Evolutionary conservation across 2,888 invertebrate species (phyloP).

Genomic region (Crematogaster levior): DNA sequence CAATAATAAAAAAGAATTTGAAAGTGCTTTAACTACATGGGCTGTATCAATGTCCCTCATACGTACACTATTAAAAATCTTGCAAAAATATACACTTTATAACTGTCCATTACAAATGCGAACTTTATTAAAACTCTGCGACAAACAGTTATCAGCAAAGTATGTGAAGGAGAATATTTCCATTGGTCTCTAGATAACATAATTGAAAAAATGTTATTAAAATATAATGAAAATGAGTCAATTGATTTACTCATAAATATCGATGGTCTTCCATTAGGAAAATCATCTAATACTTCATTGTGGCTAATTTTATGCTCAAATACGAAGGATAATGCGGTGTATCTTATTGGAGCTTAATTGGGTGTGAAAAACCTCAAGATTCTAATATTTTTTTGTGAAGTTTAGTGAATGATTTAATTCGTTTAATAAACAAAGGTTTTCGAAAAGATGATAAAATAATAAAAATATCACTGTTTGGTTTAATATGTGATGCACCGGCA

Average conservation of each 20-base stretch:
- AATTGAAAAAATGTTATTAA: not conserved
- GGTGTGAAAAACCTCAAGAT: not conserved
- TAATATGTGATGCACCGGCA: not conserved
- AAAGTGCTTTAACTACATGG: not conserved
- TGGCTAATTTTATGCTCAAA: conserved; percentile 23
- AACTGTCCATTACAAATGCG: not conserved
- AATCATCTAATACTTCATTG: not conserved
- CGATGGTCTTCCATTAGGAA: not conserved
- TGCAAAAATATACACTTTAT: not conserved
- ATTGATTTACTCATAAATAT: conserved; percentile 9
- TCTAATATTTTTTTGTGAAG: not conserved
- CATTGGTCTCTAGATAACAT: not conserved
- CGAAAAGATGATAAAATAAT: not conserved
- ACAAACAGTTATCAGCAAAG: not conserved
- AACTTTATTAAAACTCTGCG: not conserved
- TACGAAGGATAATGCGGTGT: not conserved
- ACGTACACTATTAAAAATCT: not conserved
- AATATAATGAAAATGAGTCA: not conserved
- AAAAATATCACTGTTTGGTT: not conserved
- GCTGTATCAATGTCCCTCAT: not conserved
- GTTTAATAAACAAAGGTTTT: not conserved
- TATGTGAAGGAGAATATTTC: conserved; percentile 12
- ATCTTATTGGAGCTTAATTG: conserved; percentile 5
- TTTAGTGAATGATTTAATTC: not conserved
- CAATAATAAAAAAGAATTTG: not conserved